Evolutionary conservation across 1,140 invertebrate species (phyloP).

Genomic region (Caerostris extrusa): DNA sequence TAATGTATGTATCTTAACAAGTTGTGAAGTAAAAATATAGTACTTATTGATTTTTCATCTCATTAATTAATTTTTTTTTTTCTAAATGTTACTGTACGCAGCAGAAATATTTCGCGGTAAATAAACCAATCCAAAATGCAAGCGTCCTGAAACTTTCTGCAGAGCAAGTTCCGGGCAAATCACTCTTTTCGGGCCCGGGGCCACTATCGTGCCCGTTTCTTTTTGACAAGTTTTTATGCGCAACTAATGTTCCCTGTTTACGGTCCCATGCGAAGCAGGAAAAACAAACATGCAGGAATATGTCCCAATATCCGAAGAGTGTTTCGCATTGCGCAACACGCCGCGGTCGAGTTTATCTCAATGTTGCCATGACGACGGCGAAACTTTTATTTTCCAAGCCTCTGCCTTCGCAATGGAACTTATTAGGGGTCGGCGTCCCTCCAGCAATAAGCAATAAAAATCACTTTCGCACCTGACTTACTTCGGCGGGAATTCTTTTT

Average conservation of each 20-base stretch:
- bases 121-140: no score
- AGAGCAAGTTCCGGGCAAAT: background rate
- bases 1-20: no score
- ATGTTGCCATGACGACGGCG: background rate
- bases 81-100: no score
- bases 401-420: constrained; percentile 24
- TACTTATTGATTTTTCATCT: no score
- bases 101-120: no score
- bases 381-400: constrained; percentile 19
- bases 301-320: constrained; percentile 11
- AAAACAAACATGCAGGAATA: constrained; percentile 13
- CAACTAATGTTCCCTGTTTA: background rate
- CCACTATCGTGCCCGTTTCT: background rate
- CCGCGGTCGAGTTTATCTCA: background rate
- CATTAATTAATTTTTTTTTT: no score
- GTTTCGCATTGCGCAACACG: background rate
- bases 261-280: background rate
- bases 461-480: constrained; percentile 25
- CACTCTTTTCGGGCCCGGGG: background rate
- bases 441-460: background rate
- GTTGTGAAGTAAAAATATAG: no score
- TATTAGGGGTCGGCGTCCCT: background rate
- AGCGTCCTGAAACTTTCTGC: no score
- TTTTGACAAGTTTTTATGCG: constrained; percentile 22
- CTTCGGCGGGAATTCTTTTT: background rate